Percentiles rank a stretch among this genome's conserved stretches.
These are phyloP conservation scores for Oasisia sp. DNA, from an alignment of 2,888 invertebrate genomes.

Conservation along the genomic window DNA sequence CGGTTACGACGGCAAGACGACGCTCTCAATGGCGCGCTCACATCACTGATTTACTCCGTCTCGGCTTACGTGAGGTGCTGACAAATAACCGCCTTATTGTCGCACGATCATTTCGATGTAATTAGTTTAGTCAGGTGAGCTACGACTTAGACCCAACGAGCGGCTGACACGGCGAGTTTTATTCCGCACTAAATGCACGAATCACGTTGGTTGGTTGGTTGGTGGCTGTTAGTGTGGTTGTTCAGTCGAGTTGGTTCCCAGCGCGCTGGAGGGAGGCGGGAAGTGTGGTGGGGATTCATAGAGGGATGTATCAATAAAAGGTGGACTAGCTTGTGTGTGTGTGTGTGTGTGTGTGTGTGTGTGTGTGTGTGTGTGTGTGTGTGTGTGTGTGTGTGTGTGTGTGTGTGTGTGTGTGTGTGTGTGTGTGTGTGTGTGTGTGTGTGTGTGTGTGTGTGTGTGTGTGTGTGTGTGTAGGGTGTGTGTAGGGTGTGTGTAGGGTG, in stretches of 20 bases:
- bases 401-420: background rate
- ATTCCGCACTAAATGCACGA: background rate
- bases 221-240: background rate
- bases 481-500: no score
- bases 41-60: background rate
- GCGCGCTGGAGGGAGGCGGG: background rate
- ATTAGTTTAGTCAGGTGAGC: background rate
- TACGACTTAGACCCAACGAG: background rate
- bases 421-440: background rate
- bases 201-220: background rate
- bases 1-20: background rate
- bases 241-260: background rate
- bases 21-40: background rate
- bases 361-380: background rate
- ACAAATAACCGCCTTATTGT: conserved; percentile 10
- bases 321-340: background rate
- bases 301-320: background rate
- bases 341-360: background rate
- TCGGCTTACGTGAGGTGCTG: background rate
- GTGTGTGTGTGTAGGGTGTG: no score
- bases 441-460: background rate
- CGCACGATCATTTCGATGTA: conserved; percentile 10
- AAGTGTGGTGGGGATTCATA: background rate
- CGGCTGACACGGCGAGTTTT: background rate
- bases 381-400: background rate